These are phyloP conservation scores for Stictonetta naevosa DNA, from an alignment of 2,113 vertebrate genomes.

Conservation along the genomic window DNA sequence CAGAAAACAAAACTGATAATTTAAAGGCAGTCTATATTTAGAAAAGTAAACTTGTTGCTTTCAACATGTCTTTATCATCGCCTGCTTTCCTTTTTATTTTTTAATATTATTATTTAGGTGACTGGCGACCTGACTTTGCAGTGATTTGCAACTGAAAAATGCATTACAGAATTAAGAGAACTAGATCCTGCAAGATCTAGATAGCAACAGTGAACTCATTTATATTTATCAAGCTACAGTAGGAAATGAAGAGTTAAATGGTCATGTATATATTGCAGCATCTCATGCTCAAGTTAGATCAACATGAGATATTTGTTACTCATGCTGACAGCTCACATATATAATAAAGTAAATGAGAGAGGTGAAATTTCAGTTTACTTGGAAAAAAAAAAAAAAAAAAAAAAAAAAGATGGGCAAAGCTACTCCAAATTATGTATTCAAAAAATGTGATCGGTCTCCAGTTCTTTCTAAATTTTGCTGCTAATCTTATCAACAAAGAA, in stretches of 20 bases:
- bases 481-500: neutral
- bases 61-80: neutral
- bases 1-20: neutral
- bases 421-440: neutral
- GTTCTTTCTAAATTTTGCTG: neutral
- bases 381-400: neutral
- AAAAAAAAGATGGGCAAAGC: neutral
- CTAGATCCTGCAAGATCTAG: neutral
- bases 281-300: neutral
- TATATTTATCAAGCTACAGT: neutral
- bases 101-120: neutral
- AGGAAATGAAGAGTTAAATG: neutral
- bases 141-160: neutral
- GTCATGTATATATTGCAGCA: neutral
- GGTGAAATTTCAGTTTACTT: neutral
- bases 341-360: neutral
- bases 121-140: neutral
- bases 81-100: neutral
- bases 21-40: neutral
- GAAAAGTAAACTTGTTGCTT: neutral
- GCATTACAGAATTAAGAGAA: neutral
- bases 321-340: neutral
- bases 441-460: neutral
- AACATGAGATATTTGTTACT: neutral
- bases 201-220: neutral